Conservation (phyloP, 1,140 invertebrate species). For the Copidosoma floridanum region DNA sequence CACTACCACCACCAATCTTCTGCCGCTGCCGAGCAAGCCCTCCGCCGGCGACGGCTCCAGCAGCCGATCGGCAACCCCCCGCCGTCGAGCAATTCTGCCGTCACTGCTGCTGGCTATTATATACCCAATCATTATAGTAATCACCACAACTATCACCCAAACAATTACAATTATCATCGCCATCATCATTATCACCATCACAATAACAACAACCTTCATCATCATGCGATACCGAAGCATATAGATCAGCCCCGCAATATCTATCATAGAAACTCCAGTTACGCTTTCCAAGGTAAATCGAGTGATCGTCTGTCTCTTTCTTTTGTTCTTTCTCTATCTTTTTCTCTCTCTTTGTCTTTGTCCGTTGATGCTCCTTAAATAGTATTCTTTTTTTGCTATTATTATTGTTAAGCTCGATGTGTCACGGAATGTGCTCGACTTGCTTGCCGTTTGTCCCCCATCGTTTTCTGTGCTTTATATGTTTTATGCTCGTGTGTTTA, state of each 20-base stretch:
- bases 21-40: slow-evolving; percentile 49
- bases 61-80: slow-evolving; percentile 41
- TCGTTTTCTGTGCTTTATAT: neutral
- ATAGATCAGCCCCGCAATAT: slow-evolving; percentile 61
- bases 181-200: slow-evolving; percentile 55
- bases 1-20: slow-evolving; percentile 60
- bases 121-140: slow-evolving; percentile 55
- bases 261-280: slow-evolving; percentile 64
- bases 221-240: slow-evolving; percentile 61
- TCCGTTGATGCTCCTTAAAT: neutral
- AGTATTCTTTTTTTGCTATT: slow-evolving; percentile 1
- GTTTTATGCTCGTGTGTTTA: neutral
- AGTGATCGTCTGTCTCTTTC: slow-evolving; percentile 29
- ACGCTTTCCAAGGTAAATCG: slow-evolving; percentile 65
- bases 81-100: too few species aligned
- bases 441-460: neutral
- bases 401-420: slow-evolving; percentile 1
- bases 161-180: slow-evolving; percentile 53
- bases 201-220: slow-evolving; percentile 55
- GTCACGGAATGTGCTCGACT: slow-evolving; percentile 22
- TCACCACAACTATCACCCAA: slow-evolving; percentile 54
- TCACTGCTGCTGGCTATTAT: slow-evolving; percentile 38
- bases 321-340: slow-evolving; percentile 29
- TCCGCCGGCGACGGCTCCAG: slow-evolving; percentile 49
- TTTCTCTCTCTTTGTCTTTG: slow-evolving; percentile 22